These are phyloP conservation scores for Diuraphis noxia DNA, from an alignment of 1,140 invertebrate species.

Conservation along the genomic window DNA sequence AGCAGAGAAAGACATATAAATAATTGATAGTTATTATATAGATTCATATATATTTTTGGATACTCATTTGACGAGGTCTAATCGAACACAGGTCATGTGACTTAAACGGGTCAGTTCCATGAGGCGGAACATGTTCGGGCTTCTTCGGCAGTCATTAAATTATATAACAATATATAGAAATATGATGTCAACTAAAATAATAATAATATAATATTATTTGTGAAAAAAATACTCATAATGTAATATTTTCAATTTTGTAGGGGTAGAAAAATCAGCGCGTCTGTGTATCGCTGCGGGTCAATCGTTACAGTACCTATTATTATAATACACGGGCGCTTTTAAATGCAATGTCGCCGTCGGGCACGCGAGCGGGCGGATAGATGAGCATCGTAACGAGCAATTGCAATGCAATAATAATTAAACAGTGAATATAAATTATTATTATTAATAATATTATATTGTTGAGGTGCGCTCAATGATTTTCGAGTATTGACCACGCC, in stretches of 20 bases:
- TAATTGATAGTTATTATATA: neutral
- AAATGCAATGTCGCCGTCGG: neutral
- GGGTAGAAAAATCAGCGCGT: neutral
- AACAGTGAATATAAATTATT: neutral
- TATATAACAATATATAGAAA: neutral
- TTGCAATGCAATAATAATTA: neutral
- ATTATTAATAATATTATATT: neutral
- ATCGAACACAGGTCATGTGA: neutral
- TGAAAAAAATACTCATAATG: neutral
- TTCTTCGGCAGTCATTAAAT: neutral
- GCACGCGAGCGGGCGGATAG: neutral
- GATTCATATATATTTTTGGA: neutral
- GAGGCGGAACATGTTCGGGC: neutral
- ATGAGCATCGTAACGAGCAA: neutral
- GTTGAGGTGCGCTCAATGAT: neutral
- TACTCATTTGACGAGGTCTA: neutral
- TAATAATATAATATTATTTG: no score
- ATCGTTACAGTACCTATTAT: neutral
- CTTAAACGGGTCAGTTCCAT: neutral
- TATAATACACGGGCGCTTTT: neutral
- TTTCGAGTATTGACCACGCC: conserved; percentile 31
- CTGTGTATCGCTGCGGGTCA: neutral
- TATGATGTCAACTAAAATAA: neutral
- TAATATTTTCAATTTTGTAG: no score
- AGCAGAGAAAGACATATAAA: neutral